phyloP scores from a whole-genome alignment of 2,113 vertebrate species.

The Halcyon malimbica region DNA sequence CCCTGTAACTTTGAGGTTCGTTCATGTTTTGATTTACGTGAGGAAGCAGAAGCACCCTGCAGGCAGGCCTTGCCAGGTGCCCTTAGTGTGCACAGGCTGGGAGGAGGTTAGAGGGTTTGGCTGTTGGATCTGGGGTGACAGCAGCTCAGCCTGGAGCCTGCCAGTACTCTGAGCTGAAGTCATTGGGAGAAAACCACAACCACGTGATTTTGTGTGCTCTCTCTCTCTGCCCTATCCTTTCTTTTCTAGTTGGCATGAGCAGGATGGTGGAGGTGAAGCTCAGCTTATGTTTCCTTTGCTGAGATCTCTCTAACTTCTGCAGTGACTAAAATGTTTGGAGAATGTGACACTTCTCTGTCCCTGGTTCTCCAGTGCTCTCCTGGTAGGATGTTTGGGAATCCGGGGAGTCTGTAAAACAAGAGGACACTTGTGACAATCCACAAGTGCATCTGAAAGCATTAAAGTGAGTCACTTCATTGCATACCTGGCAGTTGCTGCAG shows the following conservation, averaged over 20 bases:
- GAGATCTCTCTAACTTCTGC: background rate
- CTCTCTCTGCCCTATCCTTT: background rate
- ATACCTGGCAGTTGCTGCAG: background rate
- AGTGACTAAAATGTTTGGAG: background rate
- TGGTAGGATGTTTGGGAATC: background rate
- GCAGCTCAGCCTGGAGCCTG: background rate
- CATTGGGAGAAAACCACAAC: background rate
- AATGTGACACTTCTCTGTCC: background rate
- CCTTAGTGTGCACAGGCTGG: rapidly evolving
- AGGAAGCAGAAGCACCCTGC: background rate
- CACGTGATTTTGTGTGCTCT: background rate
- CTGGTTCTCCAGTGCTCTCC: background rate
- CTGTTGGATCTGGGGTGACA: background rate
- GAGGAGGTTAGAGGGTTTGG: background rate
- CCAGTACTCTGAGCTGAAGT: background rate
- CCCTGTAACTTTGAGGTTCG: background rate
- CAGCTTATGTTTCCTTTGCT: background rate
- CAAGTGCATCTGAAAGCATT: rapidly evolving
- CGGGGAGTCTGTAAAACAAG: background rate
- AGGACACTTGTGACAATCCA: background rate
- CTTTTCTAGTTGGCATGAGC: background rate
- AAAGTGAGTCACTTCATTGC: background rate
- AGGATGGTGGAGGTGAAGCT: background rate
- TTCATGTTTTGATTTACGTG: background rate
- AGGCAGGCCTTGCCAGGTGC: background rate